Conservation (phyloP, 2,888 invertebrate species). For the Plutella xylostella region DNA sequence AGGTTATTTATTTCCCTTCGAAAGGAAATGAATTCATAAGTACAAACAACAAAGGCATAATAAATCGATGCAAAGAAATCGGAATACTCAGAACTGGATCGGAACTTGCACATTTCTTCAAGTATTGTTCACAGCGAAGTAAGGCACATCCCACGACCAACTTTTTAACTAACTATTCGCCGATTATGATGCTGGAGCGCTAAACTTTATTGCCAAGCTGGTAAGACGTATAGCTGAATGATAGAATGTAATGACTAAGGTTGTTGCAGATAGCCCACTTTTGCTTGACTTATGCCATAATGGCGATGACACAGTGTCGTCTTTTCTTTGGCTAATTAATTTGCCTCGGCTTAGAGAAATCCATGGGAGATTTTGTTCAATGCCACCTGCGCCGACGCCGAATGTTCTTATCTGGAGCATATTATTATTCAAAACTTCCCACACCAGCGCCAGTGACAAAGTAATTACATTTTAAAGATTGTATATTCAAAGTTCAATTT, state of each 20-base stretch:
- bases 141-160: conserved; percentile 33
- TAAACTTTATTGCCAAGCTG: neutral
- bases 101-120: conserved; percentile 23
- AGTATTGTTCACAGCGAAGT: conserved; percentile 30
- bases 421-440: too few relatives aligned
- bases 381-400: conserved; percentile 4
- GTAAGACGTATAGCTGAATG: neutral
- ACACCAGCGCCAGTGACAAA: too few relatives aligned
- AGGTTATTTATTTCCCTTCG: too few relatives aligned
- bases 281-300: conserved; percentile 27
- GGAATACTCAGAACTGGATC: conserved; percentile 19
- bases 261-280: conserved; percentile 34
- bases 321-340: conserved; percentile 45
- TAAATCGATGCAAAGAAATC: conserved; percentile 24
- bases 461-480: too few relatives aligned
- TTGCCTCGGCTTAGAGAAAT: conserved; percentile 46
- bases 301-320: conserved; percentile 42
- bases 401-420: too few relatives aligned
- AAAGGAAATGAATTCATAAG: neutral
- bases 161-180: conserved; percentile 10
- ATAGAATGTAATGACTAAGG: neutral
- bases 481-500: too few relatives aligned
- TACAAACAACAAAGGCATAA: conserved; percentile 13
- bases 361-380: conserved; percentile 30
- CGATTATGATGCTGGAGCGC: neutral